Base-by-base conservation (phyloP, 2,888 invertebrate genomes). In the Drosophila pseudotalamancana region DNA sequence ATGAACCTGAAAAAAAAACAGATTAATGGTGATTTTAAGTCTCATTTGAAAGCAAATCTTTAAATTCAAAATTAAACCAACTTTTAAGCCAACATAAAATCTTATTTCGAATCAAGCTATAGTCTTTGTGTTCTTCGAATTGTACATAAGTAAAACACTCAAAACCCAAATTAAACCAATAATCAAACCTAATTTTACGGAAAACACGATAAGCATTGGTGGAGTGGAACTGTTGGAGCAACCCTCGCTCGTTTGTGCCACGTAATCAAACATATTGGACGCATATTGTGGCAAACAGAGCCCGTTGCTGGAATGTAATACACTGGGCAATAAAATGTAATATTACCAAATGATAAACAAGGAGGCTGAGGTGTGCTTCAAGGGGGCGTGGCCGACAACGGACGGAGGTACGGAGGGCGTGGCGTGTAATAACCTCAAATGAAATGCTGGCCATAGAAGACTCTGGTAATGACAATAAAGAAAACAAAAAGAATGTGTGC, bases 281-380 rank as follows among this genome's bases (percentile, higher is more conserved):
- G 75, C 72, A 72, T 73, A 68, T 73, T 71, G 72, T 27, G 57
- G 75, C 70, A 43, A 43, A 62, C 34, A 35, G 34, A 48, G 42
- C 42, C 5, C 37, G 59, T 6, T 50, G 23, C 59, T 23, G 23
- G 19, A 66, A 76, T 72, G 57, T 61, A 72, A 77, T 68, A 63
- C 81, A 60, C 60, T 65, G 65, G 61, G 71, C 80, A 76, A 81
- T 77, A 83, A 86, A 86, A 83, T 73, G 60, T 86, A 80, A 80
- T 86, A 86, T 75, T 77, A 63, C 62, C 80, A 83, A 83, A 79
- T 70, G 87, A 83, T 79, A 61, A 76, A 77, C 59, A 66, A 53
- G 51, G 18, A 25, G 12, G 49, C 5, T 12, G 27, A 23, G 51
- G 3, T 14, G 6, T 6, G 12, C 18, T 27, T n/a, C 25, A 4